Evolutionary conservation across 2,888 invertebrate species (phyloP), one percentile per base, ranked within the genome.

Genomic region (Diarsia mendica): DNA sequence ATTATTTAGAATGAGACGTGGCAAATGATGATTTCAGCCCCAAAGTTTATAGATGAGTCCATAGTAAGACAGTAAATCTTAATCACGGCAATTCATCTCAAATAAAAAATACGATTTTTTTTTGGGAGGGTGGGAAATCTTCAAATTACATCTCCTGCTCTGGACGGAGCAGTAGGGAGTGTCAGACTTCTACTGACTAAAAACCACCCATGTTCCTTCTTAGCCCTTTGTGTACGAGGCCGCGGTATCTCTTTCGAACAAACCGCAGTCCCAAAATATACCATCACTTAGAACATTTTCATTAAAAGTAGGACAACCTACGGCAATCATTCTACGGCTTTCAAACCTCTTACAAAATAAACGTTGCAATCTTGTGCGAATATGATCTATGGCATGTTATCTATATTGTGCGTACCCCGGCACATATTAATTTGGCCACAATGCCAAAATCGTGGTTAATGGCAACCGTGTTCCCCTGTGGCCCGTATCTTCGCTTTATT

Each of bases 391-490:
- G 67, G 63, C 58, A 73, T 73, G 77, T 76, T 80, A 74, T 85
- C 75, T 64, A 60, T 86, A 81, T 65, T 69, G 80, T 75, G 68
- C 70, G 82, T 82, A 67, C 79, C 79, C 85, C 76, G 85, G 84
- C 88, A 88, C 89, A 88, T 91, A 92, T 91, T 92, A 92, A 92
- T 91, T 89, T 86, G 75, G 79, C 89, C 90, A 90, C 91, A 91
- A 91, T 90, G 88, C 89, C 89, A 88, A 90, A 90, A 90, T 87
- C 88, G 89, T 89, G 88, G 89, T 91, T 92, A 92, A 91, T 88
- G 88, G 87, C 85, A 74, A 74, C 76, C 83, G 72, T 85, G 79
- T 85, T 89, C 87, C 89, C 87, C 81, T 75, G 85, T 76, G 86
- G 86, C 86, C 87, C 87, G 87, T 90, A 89, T 91, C 90, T 90